phyloP scores from a whole-genome alignment of 2,888 invertebrate species.

The Eurois occulta region DNA sequence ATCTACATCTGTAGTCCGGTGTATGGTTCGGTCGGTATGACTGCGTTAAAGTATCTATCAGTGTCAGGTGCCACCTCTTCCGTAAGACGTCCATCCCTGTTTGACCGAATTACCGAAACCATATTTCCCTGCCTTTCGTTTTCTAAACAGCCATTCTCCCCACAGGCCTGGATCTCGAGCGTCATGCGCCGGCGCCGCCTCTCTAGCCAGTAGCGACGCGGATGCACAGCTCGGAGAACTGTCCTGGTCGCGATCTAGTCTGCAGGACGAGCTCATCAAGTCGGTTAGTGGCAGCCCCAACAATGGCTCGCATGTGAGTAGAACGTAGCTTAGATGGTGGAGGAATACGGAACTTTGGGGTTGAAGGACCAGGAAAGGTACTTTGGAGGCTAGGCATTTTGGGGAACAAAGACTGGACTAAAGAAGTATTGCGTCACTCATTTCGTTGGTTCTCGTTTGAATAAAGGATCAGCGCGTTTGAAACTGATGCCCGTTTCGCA shows the following conservation, averaged over 20 bases:
- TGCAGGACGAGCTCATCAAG: constrained; percentile 93
- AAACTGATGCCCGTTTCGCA: neutral
- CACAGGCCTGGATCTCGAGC: constrained; percentile 88
- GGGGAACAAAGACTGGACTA: neutral
- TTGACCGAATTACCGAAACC: neutral
- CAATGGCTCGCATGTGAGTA: constrained; percentile 86
- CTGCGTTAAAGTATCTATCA: neutral
- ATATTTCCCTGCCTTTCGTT: neutral
- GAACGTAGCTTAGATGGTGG: constrained; percentile 62
- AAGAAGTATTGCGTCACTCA: constrained; percentile 3
- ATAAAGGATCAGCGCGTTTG: no score
- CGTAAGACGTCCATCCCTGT: neutral
- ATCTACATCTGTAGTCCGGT: neutral
- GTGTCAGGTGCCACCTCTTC: neutral
- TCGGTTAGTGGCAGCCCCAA: constrained; percentile 91
- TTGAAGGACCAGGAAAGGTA: constrained; percentile 21
- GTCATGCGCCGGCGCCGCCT: constrained; percentile 91
- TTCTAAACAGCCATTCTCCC: neutral
- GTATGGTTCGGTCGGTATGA: neutral
- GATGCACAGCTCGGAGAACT: constrained; percentile 89
- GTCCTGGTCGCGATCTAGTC: constrained; percentile 92
- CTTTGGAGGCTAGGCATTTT: constrained; percentile 17
- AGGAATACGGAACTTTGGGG: constrained; percentile 10
- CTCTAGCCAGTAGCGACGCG: constrained; percentile 89
- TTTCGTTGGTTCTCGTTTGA: neutral